Evolutionary conservation across 1,140 invertebrate species (phyloP).

Genomic region (Amyelois transitella): DNA sequence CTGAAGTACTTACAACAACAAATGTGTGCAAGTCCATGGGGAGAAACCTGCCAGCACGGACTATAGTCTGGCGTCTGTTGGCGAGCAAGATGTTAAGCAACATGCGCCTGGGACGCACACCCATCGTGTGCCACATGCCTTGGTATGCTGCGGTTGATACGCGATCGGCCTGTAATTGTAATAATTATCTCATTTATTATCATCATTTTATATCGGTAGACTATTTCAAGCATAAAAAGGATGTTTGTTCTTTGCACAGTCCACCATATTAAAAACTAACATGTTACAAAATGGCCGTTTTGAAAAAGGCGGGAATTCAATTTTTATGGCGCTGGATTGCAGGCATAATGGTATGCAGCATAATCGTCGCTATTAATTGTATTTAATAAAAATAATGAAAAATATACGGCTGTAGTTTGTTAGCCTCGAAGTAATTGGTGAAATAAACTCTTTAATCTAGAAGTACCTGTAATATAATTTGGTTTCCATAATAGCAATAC

Average conservation of each 20-base stretch:
- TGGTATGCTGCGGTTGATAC: constrained; percentile 51
- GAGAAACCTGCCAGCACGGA: constrained; percentile 45
- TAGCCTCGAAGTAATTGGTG: too few relatives aligned
- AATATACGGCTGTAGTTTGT: too few relatives aligned
- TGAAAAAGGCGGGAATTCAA: too few relatives aligned
- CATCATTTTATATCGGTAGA: too few relatives aligned
- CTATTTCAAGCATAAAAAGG: too few relatives aligned
- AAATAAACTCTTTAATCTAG: neutral
- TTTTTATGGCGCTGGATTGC: too few relatives aligned
- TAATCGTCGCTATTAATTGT: too few relatives aligned
- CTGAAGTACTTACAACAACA: constrained; percentile 27
- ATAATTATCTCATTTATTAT: neutral
- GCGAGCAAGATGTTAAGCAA: constrained; percentile 41
- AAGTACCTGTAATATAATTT: constrained; percentile 54
- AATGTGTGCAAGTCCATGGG: constrained; percentile 56
- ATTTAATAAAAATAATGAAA: too few relatives aligned
- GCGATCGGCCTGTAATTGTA: constrained; percentile 34
- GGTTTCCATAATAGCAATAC: constrained; percentile 58
- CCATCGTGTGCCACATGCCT: constrained; percentile 45
- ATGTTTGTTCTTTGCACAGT: too few relatives aligned
- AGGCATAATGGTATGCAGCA: too few relatives aligned
- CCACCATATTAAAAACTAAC: too few relatives aligned
- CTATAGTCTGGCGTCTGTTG: constrained; percentile 20
- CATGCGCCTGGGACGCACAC: constrained; percentile 29
- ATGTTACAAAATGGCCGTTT: too few relatives aligned